Conservation (phyloP, 2,113 vertebrate species). For the Percina caprodes region DNA sequence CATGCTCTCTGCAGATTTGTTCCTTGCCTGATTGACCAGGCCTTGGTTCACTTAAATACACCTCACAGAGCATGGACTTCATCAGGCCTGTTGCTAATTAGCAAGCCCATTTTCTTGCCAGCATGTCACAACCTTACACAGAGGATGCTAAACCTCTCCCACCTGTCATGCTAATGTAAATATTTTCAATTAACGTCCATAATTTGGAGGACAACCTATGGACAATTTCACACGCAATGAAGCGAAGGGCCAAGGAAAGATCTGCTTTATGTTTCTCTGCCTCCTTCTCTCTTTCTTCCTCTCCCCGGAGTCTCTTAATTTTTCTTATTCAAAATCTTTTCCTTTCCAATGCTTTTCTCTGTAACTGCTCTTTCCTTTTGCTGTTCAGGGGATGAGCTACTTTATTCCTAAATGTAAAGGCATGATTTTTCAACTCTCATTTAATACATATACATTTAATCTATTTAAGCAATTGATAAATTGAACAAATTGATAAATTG, state of each 20-base stretch:
- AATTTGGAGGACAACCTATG: conserved; percentile 77
- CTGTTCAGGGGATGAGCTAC: not conserved
- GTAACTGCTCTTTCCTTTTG: conserved; percentile 17
- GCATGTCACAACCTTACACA: conserved; percentile 50
- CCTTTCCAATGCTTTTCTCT: conserved; percentile 20
- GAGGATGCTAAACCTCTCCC: conserved; percentile 58
- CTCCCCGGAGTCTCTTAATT: conserved; percentile 44
- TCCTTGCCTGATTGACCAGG: conserved; percentile 42
- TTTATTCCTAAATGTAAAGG: not conserved
- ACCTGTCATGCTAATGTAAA: conserved; percentile 78
- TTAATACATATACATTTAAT: not conserved
- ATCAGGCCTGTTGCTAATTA: conserved; percentile 74
- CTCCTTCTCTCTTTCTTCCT: conserved; percentile 30
- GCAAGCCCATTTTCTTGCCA: conserved; percentile 58
- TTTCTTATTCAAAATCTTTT: conserved; percentile 40
- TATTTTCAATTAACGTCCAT: conserved; percentile 77
- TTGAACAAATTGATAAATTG: not conserved
- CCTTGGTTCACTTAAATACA: conserved; percentile 56
- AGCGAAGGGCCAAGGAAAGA: conserved; percentile 62
- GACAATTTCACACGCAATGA: conserved; percentile 72
- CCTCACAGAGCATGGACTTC: conserved; percentile 75
- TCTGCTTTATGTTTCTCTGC: conserved; percentile 65
- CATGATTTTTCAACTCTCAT: conserved; percentile 10
- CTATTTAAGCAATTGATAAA: not conserved
- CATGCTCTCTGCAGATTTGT: conserved; percentile 27